Base-by-base conservation (phyloP, 2,797 vertebrate genomes). In the Glossophaga mutica region DNA sequence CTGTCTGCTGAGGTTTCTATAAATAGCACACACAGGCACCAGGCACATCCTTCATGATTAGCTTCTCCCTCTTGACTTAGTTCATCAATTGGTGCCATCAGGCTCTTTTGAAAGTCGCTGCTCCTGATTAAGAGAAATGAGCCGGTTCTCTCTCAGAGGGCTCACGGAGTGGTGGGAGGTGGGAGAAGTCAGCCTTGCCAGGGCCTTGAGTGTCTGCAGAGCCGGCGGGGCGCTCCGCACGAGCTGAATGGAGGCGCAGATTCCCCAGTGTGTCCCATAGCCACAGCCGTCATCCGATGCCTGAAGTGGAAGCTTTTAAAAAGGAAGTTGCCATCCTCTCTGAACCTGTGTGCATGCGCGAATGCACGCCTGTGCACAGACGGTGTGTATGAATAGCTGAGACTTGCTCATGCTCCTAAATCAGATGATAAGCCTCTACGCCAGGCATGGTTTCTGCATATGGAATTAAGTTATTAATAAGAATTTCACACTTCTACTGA, bases 401-500 rank as follows among this genome's bases (percentile, higher is more conserved):
- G 14, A 46, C 11, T 24, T 59, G 2, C 44, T 90, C 9, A 59
- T 2, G 18, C 62, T 84, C 4, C 59, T 76, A 52, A 32, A 34
- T 79, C 42, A 48, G 21, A 73, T 44, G 50, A 76, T 19, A 50
- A 55, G 48, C 52, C 79, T 10, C 37, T 29, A 87, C 9, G 7
- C 8, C 3, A 50, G 26, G 77, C 70, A 82, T 34, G 6, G 10
- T 59, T 94, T 94, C 78, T 92, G 65, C 74, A 77, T 94, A 92
- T 89, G 68, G 82, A 91, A 87, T 68, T 95, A 86, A 97, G 92
- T 95, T 94, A 94, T 91, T 97, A 96, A 95, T 94, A 82, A 86
- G 65, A 91, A 92, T 91, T 95, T 97, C 94, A 97, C 96, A 97
- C 91, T 81, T 95, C 44, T 96, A 94, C 94, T 89, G 86, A 95